Base-by-base conservation (phyloP, 2,888 invertebrate species). In the Hydraecia micacea region DNA sequence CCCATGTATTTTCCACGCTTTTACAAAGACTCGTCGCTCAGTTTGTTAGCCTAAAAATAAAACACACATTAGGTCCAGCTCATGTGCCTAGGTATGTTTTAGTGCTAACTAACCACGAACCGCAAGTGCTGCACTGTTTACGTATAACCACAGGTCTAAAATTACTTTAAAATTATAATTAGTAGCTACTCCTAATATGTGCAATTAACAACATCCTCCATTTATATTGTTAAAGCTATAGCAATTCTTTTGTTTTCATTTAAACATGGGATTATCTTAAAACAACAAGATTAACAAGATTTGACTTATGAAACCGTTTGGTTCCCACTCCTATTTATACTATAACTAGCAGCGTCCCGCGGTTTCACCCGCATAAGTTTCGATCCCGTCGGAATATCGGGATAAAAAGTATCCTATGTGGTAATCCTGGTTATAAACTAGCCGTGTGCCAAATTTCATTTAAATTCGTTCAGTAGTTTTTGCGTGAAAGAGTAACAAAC, bases 201-300 rank as follows among this genome's bases (percentile, higher is more conserved):
- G 13, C 4, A 78, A 75, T 72, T 63, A 60, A 60, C 28, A 58
- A 72, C 55, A 68, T 80, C 68, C 68, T 28, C 4, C 32, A 36
- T 36, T 18, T 15, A 18, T 36, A 67, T 42, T 58, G 52, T 71
- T 49, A n/a, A 18, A 36, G 5, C 5, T 9, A 25, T 11, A 3
- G 42, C 32, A 39, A 75, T 80, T 68, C 13, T 42, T 68, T 71
- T 81, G 62, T 39, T 72, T 70, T 62, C 25, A 42, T 42, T 79
- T 42, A 49, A 46, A 15, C 36, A 60, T 68, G 55, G 13, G 15
- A 66, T 66, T 68, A 28, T 55, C 25, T 18, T 28, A 70, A 75
- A 39, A 69, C 21, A 36, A 52, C 7, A 21, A 63, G 49, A 36
- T 6, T 21, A 13, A 1, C 55, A 55, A 25, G 60, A 28, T 28